phyloP scores from a whole-genome alignment of 1,140 invertebrate genomes.

The Maconellicoccus hirsutus region DNA sequence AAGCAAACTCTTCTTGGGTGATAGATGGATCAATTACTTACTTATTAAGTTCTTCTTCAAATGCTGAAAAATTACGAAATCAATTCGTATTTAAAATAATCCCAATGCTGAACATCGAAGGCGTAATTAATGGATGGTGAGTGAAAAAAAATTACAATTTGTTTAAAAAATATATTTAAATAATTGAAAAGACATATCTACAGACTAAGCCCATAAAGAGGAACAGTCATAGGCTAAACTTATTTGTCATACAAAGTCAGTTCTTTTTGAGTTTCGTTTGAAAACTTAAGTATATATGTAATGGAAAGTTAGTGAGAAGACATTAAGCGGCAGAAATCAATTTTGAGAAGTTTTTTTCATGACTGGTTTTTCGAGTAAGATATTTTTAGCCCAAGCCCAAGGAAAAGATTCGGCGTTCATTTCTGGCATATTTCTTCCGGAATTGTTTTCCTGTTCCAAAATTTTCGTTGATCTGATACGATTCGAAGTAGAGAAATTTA shows the following conservation, averaged over 20 bases:
- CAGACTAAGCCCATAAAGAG: neutral
- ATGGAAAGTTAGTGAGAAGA: neutral
- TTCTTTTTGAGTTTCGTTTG: neutral
- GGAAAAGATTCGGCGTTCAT: constrained; percentile 25
- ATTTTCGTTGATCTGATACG: constrained; percentile 26
- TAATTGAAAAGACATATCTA: neutral
- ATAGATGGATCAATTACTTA: constrained; percentile 69
- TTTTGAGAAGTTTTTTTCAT: constrained; percentile 29
- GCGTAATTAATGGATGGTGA: constrained; percentile 79
- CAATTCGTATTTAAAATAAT: constrained; percentile 75
- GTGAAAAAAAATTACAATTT: constrained; percentile 31
- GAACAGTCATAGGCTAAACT: neutral
- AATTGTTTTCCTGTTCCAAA: constrained; percentile 14
- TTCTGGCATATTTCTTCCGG: constrained; percentile 11
- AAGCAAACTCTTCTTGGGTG: constrained; percentile 79
- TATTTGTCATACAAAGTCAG: neutral
- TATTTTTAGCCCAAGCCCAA: constrained; percentile 33
- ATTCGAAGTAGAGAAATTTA: neutral
- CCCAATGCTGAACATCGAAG: constrained; percentile 79
- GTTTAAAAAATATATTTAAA: constrained; percentile 8
- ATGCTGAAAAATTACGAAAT: constrained; percentile 48
- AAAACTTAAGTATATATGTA: constrained; percentile 11
- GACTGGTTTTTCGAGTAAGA: constrained; percentile 32
- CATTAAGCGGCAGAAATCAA: constrained; percentile 16
- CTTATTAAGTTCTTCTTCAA: constrained; percentile 46